Percentiles rank a stretch among this genome's conserved stretches.
phyloP scores from a whole-genome alignment of 2,888 invertebrate species.

The Uropetala carovei region DNA sequence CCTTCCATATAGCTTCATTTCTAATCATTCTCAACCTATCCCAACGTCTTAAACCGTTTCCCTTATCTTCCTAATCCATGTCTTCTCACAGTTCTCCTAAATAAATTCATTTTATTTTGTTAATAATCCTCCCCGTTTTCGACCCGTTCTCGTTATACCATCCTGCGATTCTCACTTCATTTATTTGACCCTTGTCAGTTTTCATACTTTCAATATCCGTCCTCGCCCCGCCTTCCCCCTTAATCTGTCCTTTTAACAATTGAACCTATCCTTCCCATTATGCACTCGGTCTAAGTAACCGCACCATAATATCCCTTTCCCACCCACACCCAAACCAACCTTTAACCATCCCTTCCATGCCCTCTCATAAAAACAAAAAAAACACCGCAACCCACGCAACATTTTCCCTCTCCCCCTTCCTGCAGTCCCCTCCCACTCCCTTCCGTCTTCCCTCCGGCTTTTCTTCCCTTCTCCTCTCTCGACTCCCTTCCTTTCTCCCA shows the following conservation, averaged over 20 bases:
- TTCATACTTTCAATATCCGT: no score
- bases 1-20: neutral
- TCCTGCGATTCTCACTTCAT: no score
- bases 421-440: neutral
- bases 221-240: neutral
- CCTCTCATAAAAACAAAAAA: neutral
- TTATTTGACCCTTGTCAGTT: no score
- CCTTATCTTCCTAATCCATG: neutral
- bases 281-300: neutral
- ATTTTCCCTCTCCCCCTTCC: neutral
- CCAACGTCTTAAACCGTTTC: neutral
- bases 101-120: no score
- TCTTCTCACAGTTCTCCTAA: neutral
- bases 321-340: conserved; percentile 11
- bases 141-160: no score
- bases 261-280: neutral
- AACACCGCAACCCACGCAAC: conserved; percentile 22
- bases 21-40: neutral
- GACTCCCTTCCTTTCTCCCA: neutral
- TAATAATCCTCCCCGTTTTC: no score
- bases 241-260: neutral
- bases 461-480: neutral
- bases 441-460: neutral
- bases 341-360: neutral
- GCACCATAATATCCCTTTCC: neutral